Percentiles rank a stretch among this genome's conserved stretches.
phyloP scores from a whole-genome alignment of 2,113 vertebrate species.

The Atlantisia rogersi region DNA sequence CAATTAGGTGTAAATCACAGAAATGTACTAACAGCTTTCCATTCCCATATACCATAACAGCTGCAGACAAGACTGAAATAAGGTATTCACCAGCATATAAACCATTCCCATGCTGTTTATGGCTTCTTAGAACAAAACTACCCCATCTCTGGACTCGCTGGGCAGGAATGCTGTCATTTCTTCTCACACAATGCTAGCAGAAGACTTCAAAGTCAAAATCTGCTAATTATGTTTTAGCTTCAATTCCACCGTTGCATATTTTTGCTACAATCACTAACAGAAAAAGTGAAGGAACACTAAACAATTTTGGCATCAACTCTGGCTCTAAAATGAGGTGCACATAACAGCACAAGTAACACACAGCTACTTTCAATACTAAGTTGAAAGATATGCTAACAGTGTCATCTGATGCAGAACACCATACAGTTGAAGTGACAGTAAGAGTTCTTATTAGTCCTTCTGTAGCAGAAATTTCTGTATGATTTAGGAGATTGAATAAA shows the following conservation, averaged over 20 bases:
- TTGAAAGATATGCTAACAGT: not conserved
- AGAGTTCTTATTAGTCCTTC: not conserved
- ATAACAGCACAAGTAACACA: not conserved
- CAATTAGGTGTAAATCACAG: not conserved
- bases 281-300: not conserved
- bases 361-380: not conserved
- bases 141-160: not conserved
- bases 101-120: not conserved
- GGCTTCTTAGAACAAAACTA: not conserved
- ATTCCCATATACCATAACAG: not conserved
- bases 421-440: not conserved
- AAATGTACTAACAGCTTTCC: not conserved
- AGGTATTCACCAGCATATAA: not conserved
- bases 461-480: not conserved
- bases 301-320: not conserved
- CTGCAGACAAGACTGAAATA: not conserved
- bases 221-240: not conserved
- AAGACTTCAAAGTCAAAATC: not conserved
- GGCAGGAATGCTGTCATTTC: not conserved
- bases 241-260: not conserved
- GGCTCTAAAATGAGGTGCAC: not conserved
- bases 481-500: not conserved
- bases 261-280: not conserved
- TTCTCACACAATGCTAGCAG: not conserved
- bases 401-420: not conserved